Conservation (phyloP, 1,140 invertebrate species). For the Hermetia illucens region DNA sequence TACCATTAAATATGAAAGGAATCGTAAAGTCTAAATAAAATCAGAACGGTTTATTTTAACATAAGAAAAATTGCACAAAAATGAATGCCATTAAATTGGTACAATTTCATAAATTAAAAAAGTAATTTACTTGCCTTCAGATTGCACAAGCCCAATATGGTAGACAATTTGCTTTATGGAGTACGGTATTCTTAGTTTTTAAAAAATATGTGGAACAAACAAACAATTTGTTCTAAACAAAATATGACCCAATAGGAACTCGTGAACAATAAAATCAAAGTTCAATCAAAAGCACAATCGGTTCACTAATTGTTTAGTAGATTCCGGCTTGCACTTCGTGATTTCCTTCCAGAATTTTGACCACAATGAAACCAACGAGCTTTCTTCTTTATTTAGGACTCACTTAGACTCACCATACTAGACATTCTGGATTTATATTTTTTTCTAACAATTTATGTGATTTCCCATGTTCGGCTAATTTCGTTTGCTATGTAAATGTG, state of each 20-base stretch:
- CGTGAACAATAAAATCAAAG: too few species aligned
- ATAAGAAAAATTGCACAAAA: slow-evolving; percentile 1
- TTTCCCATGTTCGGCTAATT: too few species aligned
- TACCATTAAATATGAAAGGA: too few species aligned
- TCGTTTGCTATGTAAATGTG: neutral
- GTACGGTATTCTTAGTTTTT: neutral
- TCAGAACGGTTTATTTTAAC: neutral
- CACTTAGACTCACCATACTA: neutral
- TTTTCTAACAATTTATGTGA: neutral
- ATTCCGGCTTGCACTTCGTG: neutral
- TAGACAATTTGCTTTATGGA: neutral
- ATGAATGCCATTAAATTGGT: neutral
- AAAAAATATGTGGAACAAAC: neutral
- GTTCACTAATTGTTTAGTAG: neutral
- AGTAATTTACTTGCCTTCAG: neutral
- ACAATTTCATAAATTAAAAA: neutral
- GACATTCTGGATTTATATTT: neutral
- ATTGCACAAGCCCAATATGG: neutral
- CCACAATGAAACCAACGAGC: too few species aligned
- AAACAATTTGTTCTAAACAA: neutral
- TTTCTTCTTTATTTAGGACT: too few species aligned
- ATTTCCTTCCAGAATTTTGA: neutral
- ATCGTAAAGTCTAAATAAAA: too few species aligned
- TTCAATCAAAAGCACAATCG: neutral
- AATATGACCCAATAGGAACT: too few species aligned